These are phyloP conservation scores for Sebastes steindachneri DNA, from an alignment of 2,797 vertebrate species.

Conservation along the genomic window DNA sequence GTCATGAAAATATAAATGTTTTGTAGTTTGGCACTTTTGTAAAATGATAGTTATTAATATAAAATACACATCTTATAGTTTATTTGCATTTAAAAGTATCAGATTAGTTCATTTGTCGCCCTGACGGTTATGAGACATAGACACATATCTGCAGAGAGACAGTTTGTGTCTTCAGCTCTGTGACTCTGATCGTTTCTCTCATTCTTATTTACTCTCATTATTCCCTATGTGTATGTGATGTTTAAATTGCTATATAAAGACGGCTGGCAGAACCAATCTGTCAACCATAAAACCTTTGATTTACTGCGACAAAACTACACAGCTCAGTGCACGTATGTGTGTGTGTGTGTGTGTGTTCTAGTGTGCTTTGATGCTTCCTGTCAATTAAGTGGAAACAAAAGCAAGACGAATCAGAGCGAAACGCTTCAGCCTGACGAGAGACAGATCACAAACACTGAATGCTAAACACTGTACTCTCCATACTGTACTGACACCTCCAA, in stretches of 20 bases:
- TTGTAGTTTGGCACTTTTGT: neutral
- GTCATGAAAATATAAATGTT: neutral
- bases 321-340: neutral
- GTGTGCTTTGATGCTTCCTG: neutral
- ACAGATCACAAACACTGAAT: neutral
- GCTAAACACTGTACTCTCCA: neutral
- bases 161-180: constrained; percentile 1
- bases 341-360: neutral
- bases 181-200: constrained; percentile 22
- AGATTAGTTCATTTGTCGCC: neutral
- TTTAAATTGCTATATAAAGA: constrained; percentile 44
- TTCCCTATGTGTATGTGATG: constrained; percentile 6
- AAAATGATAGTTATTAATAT: neutral
- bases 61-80: neutral
- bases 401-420: neutral
- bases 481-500: neutral
- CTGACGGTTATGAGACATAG: neutral
- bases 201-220: constrained; percentile 17
- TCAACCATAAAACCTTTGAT: constrained; percentile 47
- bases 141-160: neutral
- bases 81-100: neutral
- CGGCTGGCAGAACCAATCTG: constrained; percentile 23
- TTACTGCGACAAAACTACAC: constrained; percentile 29
- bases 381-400: constrained; percentile 35
- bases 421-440: constrained; percentile 1